phyloP scores from a whole-genome alignment of 1,140 invertebrate species.

The Atta texana region DNA sequence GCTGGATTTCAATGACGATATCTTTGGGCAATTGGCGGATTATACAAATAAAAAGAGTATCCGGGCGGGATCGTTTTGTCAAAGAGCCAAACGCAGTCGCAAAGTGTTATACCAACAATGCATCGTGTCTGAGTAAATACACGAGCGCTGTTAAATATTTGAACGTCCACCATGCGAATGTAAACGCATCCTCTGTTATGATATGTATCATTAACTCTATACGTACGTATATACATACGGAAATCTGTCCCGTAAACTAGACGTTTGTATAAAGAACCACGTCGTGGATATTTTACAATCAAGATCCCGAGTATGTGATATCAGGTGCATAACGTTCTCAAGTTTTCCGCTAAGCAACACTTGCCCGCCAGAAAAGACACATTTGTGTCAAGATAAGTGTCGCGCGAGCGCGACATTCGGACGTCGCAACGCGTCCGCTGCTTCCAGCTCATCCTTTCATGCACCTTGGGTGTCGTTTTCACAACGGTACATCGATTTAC shows the following conservation, averaged over 20 bases:
- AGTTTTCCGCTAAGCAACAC: neutral
- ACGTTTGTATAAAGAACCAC: conserved; percentile 30
- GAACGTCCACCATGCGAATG: conserved; percentile 48
- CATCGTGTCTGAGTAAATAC: conserved; percentile 60
- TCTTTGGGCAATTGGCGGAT: conserved; percentile 47
- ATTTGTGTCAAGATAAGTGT: conserved; percentile 4
- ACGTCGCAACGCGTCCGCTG: neutral
- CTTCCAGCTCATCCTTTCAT: neutral
- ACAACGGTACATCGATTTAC: conserved; percentile 68
- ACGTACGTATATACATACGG: neutral
- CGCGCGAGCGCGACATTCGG: neutral
- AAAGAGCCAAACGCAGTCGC: conserved; percentile 58
- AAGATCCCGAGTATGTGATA: neutral
- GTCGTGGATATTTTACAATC: conserved; percentile 42
- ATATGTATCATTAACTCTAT: conserved; percentile 61
- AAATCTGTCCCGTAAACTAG: conserved; percentile 52
- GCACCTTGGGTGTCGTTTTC: conserved; percentile 26
- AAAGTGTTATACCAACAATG: conserved; percentile 51
- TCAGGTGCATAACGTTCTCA: neutral
- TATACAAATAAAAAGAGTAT: conserved; percentile 52
- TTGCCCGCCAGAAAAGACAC: neutral
- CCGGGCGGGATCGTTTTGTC: conserved; percentile 49
- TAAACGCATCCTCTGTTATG: conserved; percentile 53
- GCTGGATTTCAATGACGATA: conserved; percentile 48
- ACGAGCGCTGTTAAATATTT: conserved; percentile 57